Evolutionary conservation across 2,797 vertebrate genomes (phyloP), one percentile per base, ranked within the genome.

Genomic region (Kryptopterus vitreolus): DNA sequence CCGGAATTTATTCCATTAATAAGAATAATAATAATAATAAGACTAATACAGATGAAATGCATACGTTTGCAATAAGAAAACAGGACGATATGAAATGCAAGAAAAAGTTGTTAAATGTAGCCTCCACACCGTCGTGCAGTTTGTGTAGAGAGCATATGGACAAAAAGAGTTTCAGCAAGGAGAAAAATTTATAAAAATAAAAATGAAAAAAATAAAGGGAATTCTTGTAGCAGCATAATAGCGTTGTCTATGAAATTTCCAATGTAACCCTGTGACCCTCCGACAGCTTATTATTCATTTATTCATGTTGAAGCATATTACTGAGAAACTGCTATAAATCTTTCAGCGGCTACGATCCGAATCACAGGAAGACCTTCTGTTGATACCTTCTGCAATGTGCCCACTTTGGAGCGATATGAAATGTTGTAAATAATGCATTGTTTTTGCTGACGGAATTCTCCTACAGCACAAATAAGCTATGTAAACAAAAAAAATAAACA

Each of bases 261-360:
- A 74, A 43, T 43, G 13, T 43, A 43, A 58, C n/a, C 71, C 24
- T 7, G n/a, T 58, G 53, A 58, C n/a, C 8, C 2, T 74, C 11
- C 53, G 3, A 11, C 33, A 46, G n/a, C n/a, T 58, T 59, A 72
- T n/a, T 74, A 74, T 74, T 74, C 29, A 72, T 72, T 33, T 53
- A 72, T 55, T 72, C 26, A 55, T 72, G 53, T 22, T 31, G 50
- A 50, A 52, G 46, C 24, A 70, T 20, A 46, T 68, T 26, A 24
- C 65, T 33, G 10, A 3, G 22, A 72, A 72, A 72, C 0, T 31
- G 57, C 43, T 22, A 50, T 52, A 12, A 76, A 63, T 61, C 38
- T 33, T 76, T 59, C 58, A 76, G 58, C 8, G 29, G 13, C 38
- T 31, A 76, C 38, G 50, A 22, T 48, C 57, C 46, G 31, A 62